Base-by-base conservation (phyloP, 2,797 vertebrate species). In the Phataginus tricuspis region DNA sequence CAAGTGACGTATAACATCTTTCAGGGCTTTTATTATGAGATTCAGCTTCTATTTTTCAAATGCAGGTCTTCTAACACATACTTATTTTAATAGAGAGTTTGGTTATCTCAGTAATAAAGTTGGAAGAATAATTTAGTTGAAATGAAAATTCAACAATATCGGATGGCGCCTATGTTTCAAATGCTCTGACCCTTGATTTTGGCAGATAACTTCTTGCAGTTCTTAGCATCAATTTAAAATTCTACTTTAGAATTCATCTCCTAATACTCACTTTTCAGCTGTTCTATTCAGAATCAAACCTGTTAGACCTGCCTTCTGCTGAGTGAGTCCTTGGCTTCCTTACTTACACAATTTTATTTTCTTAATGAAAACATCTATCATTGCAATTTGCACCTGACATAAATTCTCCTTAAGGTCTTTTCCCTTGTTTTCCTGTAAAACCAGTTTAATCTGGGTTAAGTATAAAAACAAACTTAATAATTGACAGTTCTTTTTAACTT, bases 231-330 rank as follows among this genome's bases (percentile, higher is more conserved):
- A 42, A 69, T 4, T 15, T 92, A 49, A 91, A 96, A 95, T 96
- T 69, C 18, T 64, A 34, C 9, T 95, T 95, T 63, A 78, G 59
- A 90, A 95, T 97, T 91, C 90, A 95, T 91, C n/a, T 91, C 14
- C 83, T 71, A 92, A 66, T 80, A 66, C 27, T 96, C 16, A 45
- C 93, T 97, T 98, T 98, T 97, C 27, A 90, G 37, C 57, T 93
- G 6, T 95, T 79, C 31, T 37, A 13, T 53, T 97, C 39, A 89
- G 23, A 71, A 91, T 1, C 19, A 95, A 86, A 84, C 53, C 64
- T 34, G 51, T 97, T 96, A 68, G 66, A 86, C 45, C 39, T 78
- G 25, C 5, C 7, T 94, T 95, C 37, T 94, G 16, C 16, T 96
- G 68, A 96, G 5, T 92, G 95, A 96, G 34, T 72, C 68, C 45